Base-by-base conservation (phyloP, 2,797 vertebrate species). In the Borostomias antarcticus region DNA sequence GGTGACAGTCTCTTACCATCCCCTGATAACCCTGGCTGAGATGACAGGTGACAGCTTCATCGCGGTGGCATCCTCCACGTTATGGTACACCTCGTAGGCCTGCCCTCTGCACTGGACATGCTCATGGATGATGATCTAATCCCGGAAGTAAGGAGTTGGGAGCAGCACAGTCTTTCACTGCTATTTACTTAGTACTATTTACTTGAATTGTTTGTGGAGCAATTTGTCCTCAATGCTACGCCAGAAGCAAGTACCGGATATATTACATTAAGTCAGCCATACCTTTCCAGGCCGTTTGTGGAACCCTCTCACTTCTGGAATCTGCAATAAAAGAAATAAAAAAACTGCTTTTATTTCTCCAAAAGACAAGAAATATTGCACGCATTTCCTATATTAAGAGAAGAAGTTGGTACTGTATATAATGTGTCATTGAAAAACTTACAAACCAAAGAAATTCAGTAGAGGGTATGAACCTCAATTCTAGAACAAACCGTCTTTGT, bases 241-340 rank as follows among this genome's bases (percentile, higher is more conserved):
- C 9, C 5, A 51, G 53, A 3, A 28, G 30, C 15, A 2, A 51
- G 6, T 0, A 33, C 62, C n/a, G 32, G 25, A 3, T 11, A 13
- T 2, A 35, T 19, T 25, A 2, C 3, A 23, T 32, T 45, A 66
- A 47, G 23, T 28, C 32, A n/a, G 30, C 10, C 80, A 73, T 93
- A 99, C 98, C 95, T 98, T 99, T 77, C 97, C 98, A 72, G 98
- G 97, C 64, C 97, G 93, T 80, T 93, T 95, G 84, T 99, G 96
- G 80, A 95, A 87, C 0, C 88, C 89, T 83, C 85, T 88, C 1
- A 78, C 53, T 54, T 66, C 75, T 54, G 80, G 82, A 40, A 77
- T 71, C 91, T 93, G 84, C 9, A 73, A 68, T 60, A 37, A 71
- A 54, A 71, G 65, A 75, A 66, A 5, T 56, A 71, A 54, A 71